These are phyloP conservation scores for Eidolon dupreanum DNA, from an alignment of 2,797 vertebrate genomes.

Conservation along the genomic window DNA sequence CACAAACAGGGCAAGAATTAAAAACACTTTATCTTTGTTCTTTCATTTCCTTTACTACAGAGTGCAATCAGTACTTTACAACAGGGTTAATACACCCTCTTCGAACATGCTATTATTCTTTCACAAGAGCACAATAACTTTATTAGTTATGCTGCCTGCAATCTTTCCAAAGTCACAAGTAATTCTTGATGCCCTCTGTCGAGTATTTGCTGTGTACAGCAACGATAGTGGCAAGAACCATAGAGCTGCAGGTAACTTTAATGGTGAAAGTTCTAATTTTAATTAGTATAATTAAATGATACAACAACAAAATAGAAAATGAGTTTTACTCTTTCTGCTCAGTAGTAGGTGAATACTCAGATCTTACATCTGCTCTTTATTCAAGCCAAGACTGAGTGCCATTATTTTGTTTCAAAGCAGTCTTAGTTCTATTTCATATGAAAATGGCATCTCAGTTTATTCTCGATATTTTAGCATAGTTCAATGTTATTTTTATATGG, in stretches of 20 bases:
- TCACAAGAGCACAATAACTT: conserved; percentile 88
- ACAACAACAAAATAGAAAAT: conserved; percentile 79
- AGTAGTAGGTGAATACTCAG: conserved; percentile 80
- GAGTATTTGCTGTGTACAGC: conserved; percentile 75
- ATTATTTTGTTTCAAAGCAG: conserved; percentile 50
- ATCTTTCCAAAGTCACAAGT: conserved; percentile 81
- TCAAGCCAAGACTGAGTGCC: conserved; percentile 38
- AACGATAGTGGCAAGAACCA: conserved; percentile 74
- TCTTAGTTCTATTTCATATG: conserved; percentile 54
- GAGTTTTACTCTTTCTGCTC: conserved; percentile 77
- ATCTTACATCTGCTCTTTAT: conserved; percentile 75
- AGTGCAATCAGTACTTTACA: conserved; percentile 89
- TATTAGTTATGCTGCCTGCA: conserved; percentile 89
- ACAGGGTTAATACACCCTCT: conserved; percentile 89
- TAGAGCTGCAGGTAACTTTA: conserved; percentile 84
- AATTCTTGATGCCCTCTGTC: conserved; percentile 85
- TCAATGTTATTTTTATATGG: not conserved
- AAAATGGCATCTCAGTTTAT: conserved; percentile 63
- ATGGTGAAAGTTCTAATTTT: conserved; percentile 83
- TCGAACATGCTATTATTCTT: conserved; percentile 89
- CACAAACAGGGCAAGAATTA: conserved; percentile 85
- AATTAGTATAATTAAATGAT: conserved; percentile 87
- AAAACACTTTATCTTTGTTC: conserved; percentile 85
- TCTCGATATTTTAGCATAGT: not conserved
- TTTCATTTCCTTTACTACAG: conserved; percentile 86